Evolutionary conservation across 2,113 vertebrate species (phyloP), one percentile per base, ranked within the genome.

Genomic region (Anoura caudifer): DNA sequence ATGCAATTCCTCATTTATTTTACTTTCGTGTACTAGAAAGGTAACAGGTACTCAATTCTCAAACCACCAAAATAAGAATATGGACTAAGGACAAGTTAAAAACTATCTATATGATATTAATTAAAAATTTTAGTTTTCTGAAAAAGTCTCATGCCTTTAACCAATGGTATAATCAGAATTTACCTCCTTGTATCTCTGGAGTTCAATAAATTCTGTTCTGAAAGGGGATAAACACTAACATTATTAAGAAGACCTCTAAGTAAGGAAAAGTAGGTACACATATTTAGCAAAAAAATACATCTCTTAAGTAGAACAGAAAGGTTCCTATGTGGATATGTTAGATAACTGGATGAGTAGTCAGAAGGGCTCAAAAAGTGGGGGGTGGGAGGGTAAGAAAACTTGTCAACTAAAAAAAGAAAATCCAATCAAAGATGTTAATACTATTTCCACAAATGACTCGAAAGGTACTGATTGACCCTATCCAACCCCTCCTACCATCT

Each of bases 1-100:
- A 52, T 61, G 90, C 3, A 81, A 94, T 87, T 81, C 79, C 52
- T 81, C 52, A 70, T 67, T 95, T 95, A 87, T 41, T 79, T 94
- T 67, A 70, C 77, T 92, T 96, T 82, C 33, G 69, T 87, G 65
- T 8, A 91, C 54, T 77, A 94, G 26, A 72, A 84, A 77, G 45
- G 38, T 94, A 96, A 85, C 19, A 90, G 28, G 28, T 36, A 69
- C 50, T 96, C 31, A 95, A 85, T 85, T 97, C 26, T 90, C 65
- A 96, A 75, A 36, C 81, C 97, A 83, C 28, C 91, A 33, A 94
- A 95, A 96, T 87, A 75, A 95, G 36, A 92, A 95, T 36, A 95
- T 52, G 92, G 28, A 87, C 75, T 83, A 69, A 90, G 75, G 63
- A 82, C 67, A 96, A 96, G 10, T 84, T 96, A 61, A 93, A 85